Base-by-base conservation (phyloP, 1,140 invertebrate genomes). In the Glossosoma conforme region DNA sequence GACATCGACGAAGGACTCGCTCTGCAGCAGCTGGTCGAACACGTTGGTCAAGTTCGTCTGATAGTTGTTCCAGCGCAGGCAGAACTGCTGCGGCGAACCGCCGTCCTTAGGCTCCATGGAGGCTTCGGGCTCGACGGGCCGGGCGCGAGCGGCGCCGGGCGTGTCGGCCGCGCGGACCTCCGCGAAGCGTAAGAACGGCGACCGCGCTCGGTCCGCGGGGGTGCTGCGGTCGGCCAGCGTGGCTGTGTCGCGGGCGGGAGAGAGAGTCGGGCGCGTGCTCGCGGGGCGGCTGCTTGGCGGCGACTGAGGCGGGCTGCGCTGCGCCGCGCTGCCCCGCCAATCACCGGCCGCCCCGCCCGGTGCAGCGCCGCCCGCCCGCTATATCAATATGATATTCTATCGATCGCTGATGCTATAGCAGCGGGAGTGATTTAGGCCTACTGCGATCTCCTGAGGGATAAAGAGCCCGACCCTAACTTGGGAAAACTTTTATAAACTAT, bases 51-150 rank as follows among this genome's bases (percentile, higher is more conserved):
- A 74, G 67, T 94, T 95, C 48, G 80, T 84, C 67, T 93, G 90
- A 71, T 94, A 94, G 67, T 94, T 93, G 78, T 95, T 95, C 92
- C 91, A 95, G 22, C 90, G 79, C 61, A 95, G 77, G 68, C 91
- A 95, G 76, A 93, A 79, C 59, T 78, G 77, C 58, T 80, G 77
- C 41, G 52, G 63, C 56, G 60, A 14, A 1, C 37, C 25, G 41
- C 36, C 46, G 19, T 17, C 22, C 17, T 37, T 28, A 42, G 18
- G 17, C 24, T 30, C 35, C 25, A 45, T 45, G 50, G 14, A 15
- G 36, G 13, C 36, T 18, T 40, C 46, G 46, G 46, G 24, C 44
- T 33, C 44, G 15, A 32, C 24, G 30, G 28, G 17, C 6, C 6
- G 24, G 24, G 24, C 24, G 22, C 37, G 19, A 14, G 24, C 14